Evolutionary conservation across 2,888 invertebrate genomes (phyloP), one percentile per base, ranked within the genome.

Genomic region (Sialis fuliginosa): DNA sequence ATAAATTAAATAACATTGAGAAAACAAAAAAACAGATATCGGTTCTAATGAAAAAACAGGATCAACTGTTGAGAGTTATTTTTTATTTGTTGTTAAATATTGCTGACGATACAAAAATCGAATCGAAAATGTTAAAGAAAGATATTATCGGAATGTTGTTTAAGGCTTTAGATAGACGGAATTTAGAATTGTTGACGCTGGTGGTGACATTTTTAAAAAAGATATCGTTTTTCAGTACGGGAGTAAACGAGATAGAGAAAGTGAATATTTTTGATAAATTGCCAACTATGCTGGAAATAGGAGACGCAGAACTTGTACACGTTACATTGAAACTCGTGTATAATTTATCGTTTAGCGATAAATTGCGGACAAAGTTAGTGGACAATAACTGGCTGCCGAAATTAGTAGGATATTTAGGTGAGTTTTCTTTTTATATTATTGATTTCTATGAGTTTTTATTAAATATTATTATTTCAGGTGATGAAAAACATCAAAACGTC

Each of bases 81-180:
- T 89, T 90, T 63, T 92, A 93, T 64, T 74, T 98, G 60, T 69
- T 98, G 47, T 69, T 96, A 44, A 97, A 98, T 63, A 84, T 98
- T 64, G 88, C 96, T 4, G 93, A 95, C 65, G 96, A 95, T 69
- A 77, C 88, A 6, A 85, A 85, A 62, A 86, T 96, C 4, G 97
- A 97, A 66, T 85, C 91, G 65, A 98, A 98, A 70, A 97, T 98
- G 89, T 80, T 89, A 32, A 88, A 90, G 57, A 87, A 93, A 63
- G 89, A 87, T 58, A 80, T 96, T 52, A 85, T 92, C 4, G 82
- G 82, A 37, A 77, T 93, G 67, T 71, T 96, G 37, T 78, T 89
- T 42, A 87, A 86, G 58, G 83, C 88, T 7, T 72, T 98, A 62
- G 92, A 93, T 57, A 74, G 96, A 51, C 85, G 87, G 55, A 91